Evolutionary conservation across 2,797 vertebrate species (phyloP), one percentile per base, ranked within the genome.

Genomic region (Karalla daura): DNA sequence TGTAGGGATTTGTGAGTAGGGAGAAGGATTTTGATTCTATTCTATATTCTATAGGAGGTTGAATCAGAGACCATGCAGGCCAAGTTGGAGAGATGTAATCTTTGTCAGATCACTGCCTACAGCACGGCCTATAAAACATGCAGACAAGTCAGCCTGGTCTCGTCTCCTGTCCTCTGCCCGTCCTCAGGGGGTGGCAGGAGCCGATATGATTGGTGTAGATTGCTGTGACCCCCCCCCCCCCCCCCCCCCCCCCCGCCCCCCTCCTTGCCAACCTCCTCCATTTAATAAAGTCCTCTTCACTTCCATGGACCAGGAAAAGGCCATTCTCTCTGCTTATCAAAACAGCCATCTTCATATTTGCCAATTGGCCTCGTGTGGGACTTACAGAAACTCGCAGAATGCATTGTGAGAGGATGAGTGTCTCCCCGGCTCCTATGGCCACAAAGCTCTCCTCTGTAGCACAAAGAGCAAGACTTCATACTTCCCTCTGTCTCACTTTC

Each of bases 341-440:
- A 63, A 80, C 80, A 43, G 13, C 70, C 51, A 36, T 20, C 63
- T 63, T 83, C 76, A 71, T 61, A 72, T 55, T 72, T 20, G 6
- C 44, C 32, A 63, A 73, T 54, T 62, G 65, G 71, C 78, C 55
- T 69, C 35, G 32, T 56, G 68, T 50, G 66, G 47, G 66, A 76
- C 51, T 45, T 46, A 8, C 58, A 36, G 36, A 55, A 62, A 60
- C 33, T 25, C 4, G 49, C 49, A 5, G 74, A 81, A 63, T 70
- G 44, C 61, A 58, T 62, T 75, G 68, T 86, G 78, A 88, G 78
- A 67, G 49, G 30, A 40, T 7, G n/a, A n/a, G n/a, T n/a, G n/a
- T n/a, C n/a, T n/a, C n/a, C n/a, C n/a, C n/a, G n/a, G 30, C 50
- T 80, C 41, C 50, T 79, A 56, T 81, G 13, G 37, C 70, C 61